Conservation (phyloP, 1,140 invertebrate species). For the Atta cephalotes region DNA sequence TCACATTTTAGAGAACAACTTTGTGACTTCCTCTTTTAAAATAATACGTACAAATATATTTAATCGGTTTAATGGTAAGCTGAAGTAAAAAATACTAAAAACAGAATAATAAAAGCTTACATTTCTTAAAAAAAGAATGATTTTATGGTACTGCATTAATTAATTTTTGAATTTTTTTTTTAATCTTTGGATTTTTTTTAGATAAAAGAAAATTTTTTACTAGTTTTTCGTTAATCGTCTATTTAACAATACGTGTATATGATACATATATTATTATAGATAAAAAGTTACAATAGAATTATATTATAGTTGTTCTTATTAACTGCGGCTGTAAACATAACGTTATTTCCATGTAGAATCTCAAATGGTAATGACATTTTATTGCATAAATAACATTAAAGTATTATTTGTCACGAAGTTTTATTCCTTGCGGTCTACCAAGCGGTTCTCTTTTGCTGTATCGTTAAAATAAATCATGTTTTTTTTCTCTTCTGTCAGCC, state of each 20-base stretch:
- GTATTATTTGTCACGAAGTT: conserved; percentile 29
- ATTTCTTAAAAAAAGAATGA: neutral
- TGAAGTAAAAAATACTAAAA: neutral
- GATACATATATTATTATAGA: conserved; percentile 16
- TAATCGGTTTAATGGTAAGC: neutral
- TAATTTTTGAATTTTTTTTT: neutral
- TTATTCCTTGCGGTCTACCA: conserved; percentile 15
- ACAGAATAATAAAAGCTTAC: neutral
- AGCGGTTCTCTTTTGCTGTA: conserved; percentile 15
- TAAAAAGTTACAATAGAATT: conserved; percentile 43
- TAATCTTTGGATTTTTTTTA: neutral
- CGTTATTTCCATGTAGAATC: conserved; percentile 20
- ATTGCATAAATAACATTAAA: conserved; percentile 49
- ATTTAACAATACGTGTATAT: neutral
- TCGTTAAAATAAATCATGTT: conserved; percentile 27
- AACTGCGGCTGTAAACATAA: conserved; percentile 39
- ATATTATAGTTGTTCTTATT: conserved; percentile 50
- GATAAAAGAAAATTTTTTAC: neutral
- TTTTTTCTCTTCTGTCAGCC: neutral
- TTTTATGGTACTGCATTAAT: neutral
- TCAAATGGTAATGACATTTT: conserved; percentile 31
- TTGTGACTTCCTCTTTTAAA: neutral
- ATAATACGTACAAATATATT: neutral
- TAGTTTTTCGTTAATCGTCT: neutral
- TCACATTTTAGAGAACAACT: conserved; percentile 2